Conservation (phyloP, 2,888 invertebrate species). For the Spatulosminthurus flaviceps region DNA sequence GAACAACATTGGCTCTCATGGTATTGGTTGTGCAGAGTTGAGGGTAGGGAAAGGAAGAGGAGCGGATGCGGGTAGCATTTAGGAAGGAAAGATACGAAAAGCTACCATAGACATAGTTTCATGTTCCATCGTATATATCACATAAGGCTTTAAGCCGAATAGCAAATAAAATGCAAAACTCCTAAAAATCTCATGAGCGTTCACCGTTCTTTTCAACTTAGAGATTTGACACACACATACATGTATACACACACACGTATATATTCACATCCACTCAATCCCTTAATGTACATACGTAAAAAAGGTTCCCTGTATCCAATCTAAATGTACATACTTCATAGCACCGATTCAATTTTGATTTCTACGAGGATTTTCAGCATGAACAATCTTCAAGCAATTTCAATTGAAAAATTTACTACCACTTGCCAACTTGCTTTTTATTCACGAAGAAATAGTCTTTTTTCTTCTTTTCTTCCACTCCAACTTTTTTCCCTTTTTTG, state of each 20-base stretch:
- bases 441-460: too few species aligned
- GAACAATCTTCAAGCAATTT: constrained; percentile 6
- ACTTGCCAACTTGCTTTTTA: too few species aligned
- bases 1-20: background rate
- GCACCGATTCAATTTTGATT: constrained; percentile 14
- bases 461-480: too few species aligned
- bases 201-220: constrained; percentile 10
- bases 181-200: constrained; percentile 49
- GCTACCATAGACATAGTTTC: background rate
- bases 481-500: too few species aligned
- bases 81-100: background rate
- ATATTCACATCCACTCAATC: background rate
- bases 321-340: background rate
- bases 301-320: too few species aligned
- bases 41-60: background rate
- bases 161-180: constrained; percentile 63
- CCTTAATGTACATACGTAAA: background rate
- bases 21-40: background rate
- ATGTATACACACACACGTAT: background rate
- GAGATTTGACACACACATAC: constrained; percentile 16
- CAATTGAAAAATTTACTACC: background rate
- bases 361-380: constrained; percentile 10
- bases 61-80: constrained; percentile 20
- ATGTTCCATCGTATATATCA: background rate
- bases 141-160: constrained; percentile 55